Evolutionary conservation across 2,888 invertebrate genomes (phyloP), one percentile per base, ranked within the genome.

Genomic region (Synergus umbraculus): DNA sequence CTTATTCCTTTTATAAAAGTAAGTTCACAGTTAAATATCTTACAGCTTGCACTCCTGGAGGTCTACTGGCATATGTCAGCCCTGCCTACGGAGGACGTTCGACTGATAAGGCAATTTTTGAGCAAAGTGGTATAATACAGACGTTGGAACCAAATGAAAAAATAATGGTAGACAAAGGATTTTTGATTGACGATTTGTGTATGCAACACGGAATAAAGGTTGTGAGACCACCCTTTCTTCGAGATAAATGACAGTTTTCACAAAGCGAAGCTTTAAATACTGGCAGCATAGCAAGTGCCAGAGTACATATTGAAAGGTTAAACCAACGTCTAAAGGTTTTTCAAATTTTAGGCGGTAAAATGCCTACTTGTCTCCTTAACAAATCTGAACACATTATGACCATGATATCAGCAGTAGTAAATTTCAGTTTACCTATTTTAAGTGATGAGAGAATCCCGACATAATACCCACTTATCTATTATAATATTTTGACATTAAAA

Each of bases 151-250:
- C 22, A 22, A 5, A 5, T 2, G 41, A 37, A 12, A 8, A 37
- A 37, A 22, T 89, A 9, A 88, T 88, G 87, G 82, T 86, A 0
- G 85, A 87, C 43, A 88, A 86, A 78, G 87, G 85, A 13, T 89
- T 88, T 82, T 78, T 83, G 3, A 83, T 88, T 60, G 86, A 87
- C 49, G 79, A 87, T 77, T 76, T 86, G 46, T 87, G 86, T 73
- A 54, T 46, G 5, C 37, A 82, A 7, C 67, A 76, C 7, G 54
- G 65, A 2, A 76, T 85, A 1, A 76, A 63, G 22, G 60, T 85
- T 12, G 76, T 85, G 3, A 82, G 81, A 66, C 85, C 85, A 10
- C 80, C 84, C 7, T 83, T 79, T 78, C 46, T 81, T 0, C 18
- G 69, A 5, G 76, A 82, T 8, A 60, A 80, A 37, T 60, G 49